A percentile compares a stretch with the other conserved stretches of the same genome.
Evolutionary conservation across 2,113 vertebrate species (phyloP).

Genomic region (Ceratotherium simum): DNA sequence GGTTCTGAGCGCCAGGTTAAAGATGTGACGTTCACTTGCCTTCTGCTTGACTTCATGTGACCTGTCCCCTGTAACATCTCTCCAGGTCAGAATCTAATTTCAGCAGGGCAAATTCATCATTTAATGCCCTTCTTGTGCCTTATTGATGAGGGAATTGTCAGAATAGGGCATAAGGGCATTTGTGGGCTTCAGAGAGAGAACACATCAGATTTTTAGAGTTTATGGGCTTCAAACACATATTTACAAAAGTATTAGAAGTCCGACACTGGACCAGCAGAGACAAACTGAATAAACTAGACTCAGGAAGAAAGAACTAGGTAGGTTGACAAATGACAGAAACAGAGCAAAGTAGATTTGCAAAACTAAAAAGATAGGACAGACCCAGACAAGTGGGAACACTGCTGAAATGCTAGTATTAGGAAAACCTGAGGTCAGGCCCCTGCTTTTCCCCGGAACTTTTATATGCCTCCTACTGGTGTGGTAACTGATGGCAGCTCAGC

Average conservation of each 20-base stretch:
- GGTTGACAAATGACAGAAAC: background rate
- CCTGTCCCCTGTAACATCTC: background rate
- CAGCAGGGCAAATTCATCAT: background rate
- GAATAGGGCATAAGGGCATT: background rate
- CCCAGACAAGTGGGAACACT: background rate
- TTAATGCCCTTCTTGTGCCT: background rate
- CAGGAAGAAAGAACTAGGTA: background rate
- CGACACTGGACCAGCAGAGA: background rate
- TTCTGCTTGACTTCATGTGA: background rate
- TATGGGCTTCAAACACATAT: background rate
- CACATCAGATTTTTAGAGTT: background rate
- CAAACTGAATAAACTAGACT: background rate
- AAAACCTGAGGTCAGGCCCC: background rate
- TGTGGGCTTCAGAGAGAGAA: background rate
- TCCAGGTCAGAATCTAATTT: background rate
- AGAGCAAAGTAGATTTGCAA: background rate
- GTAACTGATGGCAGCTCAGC: background rate
- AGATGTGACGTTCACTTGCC: background rate
- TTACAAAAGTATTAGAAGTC: background rate
- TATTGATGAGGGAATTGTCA: background rate
- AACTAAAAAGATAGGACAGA: background rate
- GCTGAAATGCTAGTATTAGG: background rate
- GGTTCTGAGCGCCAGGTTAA: background rate
- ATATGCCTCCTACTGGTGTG: background rate
- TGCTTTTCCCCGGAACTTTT: background rate